Evolutionary conservation across 2,113 vertebrate species (phyloP).

Genomic region (Anoura caudifer): DNA sequence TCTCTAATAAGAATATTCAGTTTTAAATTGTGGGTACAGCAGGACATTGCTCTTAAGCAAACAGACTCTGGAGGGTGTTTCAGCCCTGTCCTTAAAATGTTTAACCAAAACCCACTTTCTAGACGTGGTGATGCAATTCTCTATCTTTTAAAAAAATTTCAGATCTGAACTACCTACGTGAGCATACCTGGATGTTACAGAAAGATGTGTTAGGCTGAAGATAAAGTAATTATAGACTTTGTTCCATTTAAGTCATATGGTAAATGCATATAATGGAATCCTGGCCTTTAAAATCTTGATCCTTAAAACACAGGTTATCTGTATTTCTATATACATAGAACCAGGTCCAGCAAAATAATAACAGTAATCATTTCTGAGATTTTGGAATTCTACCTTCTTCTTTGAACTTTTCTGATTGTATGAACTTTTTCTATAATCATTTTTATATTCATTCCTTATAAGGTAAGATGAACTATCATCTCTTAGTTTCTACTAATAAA

Average conservation of each 20-base stretch:
- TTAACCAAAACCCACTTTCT: not conserved
- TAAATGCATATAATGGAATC: not conserved
- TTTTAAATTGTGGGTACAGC: not conserved
- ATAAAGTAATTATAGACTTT: not conserved
- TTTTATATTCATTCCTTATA: conserved; percentile 19
- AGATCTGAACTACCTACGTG: not conserved
- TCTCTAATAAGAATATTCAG: not conserved
- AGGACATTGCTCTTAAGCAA: not conserved
- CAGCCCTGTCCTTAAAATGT: not conserved
- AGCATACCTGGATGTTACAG: not conserved
- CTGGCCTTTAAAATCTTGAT: not conserved
- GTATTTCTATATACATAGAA: not conserved
- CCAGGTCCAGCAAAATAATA: not conserved
- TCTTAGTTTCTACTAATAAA: not conserved
- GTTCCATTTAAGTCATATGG: not conserved
- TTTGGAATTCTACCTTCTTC: not conserved
- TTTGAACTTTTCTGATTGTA: not conserved
- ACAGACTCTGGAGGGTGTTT: not conserved
- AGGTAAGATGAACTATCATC: not conserved
- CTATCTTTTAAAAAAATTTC: not conserved
- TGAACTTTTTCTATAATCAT: not conserved
- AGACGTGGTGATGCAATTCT: not conserved
- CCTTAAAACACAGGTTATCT: not conserved
- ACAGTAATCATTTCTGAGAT: not conserved
- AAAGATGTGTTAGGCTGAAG: not conserved